These are phyloP conservation scores for Akabosia matsudoensis DNA, from an alignment of 1,140 invertebrate genomes.

Conservation along the genomic window DNA sequence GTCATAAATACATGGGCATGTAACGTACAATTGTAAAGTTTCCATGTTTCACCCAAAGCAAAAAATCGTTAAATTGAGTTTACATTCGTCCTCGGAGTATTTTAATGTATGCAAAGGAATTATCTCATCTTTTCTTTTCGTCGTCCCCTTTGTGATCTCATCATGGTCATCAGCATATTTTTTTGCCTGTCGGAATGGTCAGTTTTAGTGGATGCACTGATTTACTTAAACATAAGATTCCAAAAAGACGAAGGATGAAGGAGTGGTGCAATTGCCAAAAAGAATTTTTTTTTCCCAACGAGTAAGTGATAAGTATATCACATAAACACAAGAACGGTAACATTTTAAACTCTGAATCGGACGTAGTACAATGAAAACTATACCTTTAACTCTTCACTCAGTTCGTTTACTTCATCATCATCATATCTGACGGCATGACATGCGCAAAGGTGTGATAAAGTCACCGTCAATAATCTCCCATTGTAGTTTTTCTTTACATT, in stretches of 20 bases:
- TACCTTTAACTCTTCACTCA: too few relatives aligned
- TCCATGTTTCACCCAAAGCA: neutral
- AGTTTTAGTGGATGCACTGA: neutral
- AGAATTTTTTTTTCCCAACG: too few relatives aligned
- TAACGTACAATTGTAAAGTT: too few relatives aligned
- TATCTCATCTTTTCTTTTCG: neutral
- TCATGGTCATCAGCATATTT: neutral
- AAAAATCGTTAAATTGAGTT: neutral
- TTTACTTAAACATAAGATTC: neutral
- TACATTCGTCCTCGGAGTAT: neutral
- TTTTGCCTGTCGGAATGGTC: neutral
- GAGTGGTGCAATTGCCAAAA: neutral
- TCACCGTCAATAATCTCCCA: neutral
- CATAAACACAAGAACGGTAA: too few relatives aligned
- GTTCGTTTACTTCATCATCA: too few relatives aligned
- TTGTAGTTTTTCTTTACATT: too few relatives aligned
- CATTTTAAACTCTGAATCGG: too few relatives aligned
- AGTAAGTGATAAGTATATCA: too few relatives aligned
- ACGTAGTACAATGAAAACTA: too few relatives aligned
- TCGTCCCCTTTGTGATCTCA: constrained; percentile 4
- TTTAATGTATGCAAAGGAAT: constrained; percentile 3
- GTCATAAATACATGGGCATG: neutral
- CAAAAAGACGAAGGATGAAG: too few relatives aligned
- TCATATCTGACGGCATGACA: too few relatives aligned
- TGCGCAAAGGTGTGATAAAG: neutral